These are phyloP conservation scores for Myocastor coypus DNA, from an alignment of 2,113 vertebrate species.

Conservation along the genomic window DNA sequence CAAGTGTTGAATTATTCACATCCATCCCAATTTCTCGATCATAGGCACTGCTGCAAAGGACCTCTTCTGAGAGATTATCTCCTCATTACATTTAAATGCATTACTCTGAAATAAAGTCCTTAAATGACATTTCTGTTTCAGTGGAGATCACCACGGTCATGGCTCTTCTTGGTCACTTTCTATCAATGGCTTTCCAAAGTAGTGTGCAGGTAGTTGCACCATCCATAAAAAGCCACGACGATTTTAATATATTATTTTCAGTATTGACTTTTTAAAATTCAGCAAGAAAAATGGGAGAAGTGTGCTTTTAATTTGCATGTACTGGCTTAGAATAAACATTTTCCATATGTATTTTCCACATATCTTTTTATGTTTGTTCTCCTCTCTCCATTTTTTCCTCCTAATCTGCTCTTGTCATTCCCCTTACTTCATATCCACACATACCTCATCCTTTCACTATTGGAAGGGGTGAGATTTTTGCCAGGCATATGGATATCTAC, in stretches of 20 bases:
- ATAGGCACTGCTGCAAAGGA: neutral
- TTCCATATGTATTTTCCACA: neutral
- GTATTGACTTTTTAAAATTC: neutral
- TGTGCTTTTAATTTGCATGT: neutral
- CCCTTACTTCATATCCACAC: neutral
- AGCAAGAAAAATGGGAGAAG: neutral
- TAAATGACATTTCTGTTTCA: neutral
- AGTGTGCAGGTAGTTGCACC: neutral
- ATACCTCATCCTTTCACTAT: neutral
- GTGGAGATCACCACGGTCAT: neutral
- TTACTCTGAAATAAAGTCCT: neutral
- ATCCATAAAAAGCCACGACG: neutral
- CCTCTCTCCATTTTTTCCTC: neutral
- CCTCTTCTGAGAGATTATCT: neutral
- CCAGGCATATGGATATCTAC: neutral
- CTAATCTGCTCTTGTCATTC: neutral
- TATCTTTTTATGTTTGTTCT: neutral
- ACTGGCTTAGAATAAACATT: neutral
- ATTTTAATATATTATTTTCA: neutral
- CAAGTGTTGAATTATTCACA: conserved; percentile 40
- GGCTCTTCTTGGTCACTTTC: neutral
- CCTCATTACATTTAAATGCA: neutral
- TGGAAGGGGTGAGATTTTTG: neutral
- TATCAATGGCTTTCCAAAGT: neutral
- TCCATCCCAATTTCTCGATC: neutral